These are phyloP conservation scores for Callinectes sapidus DNA, from an alignment of 2,888 invertebrate genomes.

Conservation along the genomic window DNA sequence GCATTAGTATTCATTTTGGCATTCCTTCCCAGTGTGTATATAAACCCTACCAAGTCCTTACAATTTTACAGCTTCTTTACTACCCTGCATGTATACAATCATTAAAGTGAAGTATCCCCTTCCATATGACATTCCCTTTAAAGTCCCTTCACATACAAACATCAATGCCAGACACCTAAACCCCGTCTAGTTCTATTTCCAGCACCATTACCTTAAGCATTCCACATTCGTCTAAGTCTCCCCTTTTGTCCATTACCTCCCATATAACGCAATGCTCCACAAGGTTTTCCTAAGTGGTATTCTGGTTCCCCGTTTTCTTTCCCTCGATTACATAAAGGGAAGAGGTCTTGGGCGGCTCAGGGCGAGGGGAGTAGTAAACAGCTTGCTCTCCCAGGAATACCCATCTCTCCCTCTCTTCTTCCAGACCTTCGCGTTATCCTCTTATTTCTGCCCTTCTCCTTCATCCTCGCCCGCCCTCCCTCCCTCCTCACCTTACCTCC, in stretches of 20 bases:
- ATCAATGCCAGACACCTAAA: too few relatives aligned
- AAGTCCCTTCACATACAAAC: not conserved
- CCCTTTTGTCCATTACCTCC: not conserved
- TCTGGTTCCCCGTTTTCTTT: not conserved
- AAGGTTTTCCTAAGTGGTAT: not conserved
- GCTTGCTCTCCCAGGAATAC: not conserved
- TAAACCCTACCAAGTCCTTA: not conserved
- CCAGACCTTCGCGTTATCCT: not conserved
- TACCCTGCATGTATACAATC: not conserved
- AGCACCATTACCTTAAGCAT: not conserved
- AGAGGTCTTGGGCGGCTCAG: not conserved
- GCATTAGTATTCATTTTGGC: too few relatives aligned
- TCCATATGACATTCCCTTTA: not conserved
- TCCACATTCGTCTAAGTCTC: not conserved
- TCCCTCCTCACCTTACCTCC: too few relatives aligned
- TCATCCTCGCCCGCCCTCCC: not conserved
- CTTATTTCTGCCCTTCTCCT: not conserved
- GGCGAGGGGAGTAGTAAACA: not conserved
- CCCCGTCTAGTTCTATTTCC: too few relatives aligned
- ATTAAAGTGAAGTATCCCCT: not conserved
- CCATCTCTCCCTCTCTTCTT: not conserved
- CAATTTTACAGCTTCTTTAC: not conserved
- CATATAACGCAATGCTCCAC: not conserved
- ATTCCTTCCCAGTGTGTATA: not conserved
- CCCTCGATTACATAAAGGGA: not conserved